Conservation (phyloP, 30 jellyfish, hydroid and myxozoan species). For the Chironex yamaguchii region DNA sequence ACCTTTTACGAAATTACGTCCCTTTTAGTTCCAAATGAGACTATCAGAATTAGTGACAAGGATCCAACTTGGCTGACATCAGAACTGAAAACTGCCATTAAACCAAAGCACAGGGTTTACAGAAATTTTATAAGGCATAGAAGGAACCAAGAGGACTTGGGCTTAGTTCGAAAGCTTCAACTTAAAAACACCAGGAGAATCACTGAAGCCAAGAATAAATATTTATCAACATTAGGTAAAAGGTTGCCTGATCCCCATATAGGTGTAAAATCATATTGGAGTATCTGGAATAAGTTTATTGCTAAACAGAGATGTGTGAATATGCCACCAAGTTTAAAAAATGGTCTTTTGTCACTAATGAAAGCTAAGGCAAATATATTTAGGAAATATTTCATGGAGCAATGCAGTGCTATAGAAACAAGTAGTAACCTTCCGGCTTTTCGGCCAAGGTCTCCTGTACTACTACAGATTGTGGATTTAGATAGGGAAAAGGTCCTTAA, state of each 20-base stretch:
- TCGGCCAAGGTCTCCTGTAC: not conserved
- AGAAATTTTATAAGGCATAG: slow-evolving; percentile 40
- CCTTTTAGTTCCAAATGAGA: slow-evolving; percentile 20
- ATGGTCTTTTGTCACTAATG: slow-evolving; percentile 7
- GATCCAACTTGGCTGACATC: not conserved
- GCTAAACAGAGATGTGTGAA: slow-evolving; percentile 29
- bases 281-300: slow-evolving; percentile 31
- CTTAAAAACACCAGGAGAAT: slow-evolving; percentile 12
- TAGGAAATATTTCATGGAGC: slow-evolving; percentile 32
- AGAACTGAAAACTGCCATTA: slow-evolving; percentile 16
- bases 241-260: slow-evolving; percentile 37
- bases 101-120: slow-evolving; percentile 51
- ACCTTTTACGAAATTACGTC: slow-evolving; percentile 31
- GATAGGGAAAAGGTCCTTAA: not conserved
- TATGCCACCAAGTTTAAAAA: slow-evolving; percentile 47
- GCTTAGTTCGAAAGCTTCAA: slow-evolving; percentile 23
- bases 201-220: slow-evolving; percentile 13
- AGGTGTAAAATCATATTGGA: slow-evolving; percentile 60
- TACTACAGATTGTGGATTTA: slow-evolving; percentile 28
- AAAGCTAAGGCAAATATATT: slow-evolving; percentile 41
- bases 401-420: slow-evolving; percentile 28
- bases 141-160: slow-evolving; percentile 38
- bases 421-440: slow-evolving; percentile 18
- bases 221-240: slow-evolving; percentile 22
- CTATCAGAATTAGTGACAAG: slow-evolving; percentile 33